Base-by-base conservation (phyloP, 1,140 invertebrate species). In the Procambarus clarkii region DNA sequence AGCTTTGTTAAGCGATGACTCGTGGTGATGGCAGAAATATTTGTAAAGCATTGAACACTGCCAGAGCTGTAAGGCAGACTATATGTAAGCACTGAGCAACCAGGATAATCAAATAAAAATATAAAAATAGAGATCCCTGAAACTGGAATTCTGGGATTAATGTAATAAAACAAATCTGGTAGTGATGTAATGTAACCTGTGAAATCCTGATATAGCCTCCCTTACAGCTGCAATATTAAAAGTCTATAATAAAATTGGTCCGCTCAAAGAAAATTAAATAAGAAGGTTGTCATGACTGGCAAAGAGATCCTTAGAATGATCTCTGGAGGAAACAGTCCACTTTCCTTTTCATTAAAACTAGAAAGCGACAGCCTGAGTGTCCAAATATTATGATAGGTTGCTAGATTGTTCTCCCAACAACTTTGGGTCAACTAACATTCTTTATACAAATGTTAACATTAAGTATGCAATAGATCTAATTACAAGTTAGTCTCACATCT, bases 181-280 rank as follows among this genome's bases (percentile, higher is more conserved):
- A 4, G 13, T 24, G n/a, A 85, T 44, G 81, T 34, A n/a, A 0
- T 79, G 21, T 13, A 81, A 54, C 48, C 34, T 71, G 15, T 82
- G 76, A 82, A 84, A 91, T 91, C 89, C 89, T 85, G 89, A n/a
- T 46, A 85, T 80, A 80, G 89, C 86, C 82, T 69, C 34, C 77
- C 89, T 91, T 85, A 64, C 83, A 91, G 89, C 89, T 80, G 81
- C 46, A 64, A 86, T 91, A 91, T 91, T 91, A 76, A 54, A 80
- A 91, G 60, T 90, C 74, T 91, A 91, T 91, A 60, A 91, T 91
- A 91, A 91, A 91, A 91, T 91, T 91, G 89, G 89, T 91, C 89
- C 89, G 89, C 89, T 84, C 89, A 91, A 91, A 91, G 89, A 91
- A 91, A 91, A 91, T 86, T 58, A 86, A 91, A 91, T 79, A 78